Percentiles rank a stretch among this genome's conserved stretches.
Conservation (phyloP, 1,140 invertebrate species). For the Halyomorpha halys region DNA sequence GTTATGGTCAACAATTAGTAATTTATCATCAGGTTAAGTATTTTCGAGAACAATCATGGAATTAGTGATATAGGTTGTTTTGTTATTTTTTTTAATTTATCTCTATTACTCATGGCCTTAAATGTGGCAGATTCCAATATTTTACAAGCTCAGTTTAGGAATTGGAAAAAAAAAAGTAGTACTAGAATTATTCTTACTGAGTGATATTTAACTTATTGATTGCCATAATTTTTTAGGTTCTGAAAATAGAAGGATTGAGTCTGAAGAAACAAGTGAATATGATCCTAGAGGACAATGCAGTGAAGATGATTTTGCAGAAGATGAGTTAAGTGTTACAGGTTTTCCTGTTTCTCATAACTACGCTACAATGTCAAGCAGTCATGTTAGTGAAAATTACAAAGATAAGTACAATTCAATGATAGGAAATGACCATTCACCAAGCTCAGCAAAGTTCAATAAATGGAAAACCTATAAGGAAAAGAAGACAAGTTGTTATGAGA, state of each 20-base stretch:
- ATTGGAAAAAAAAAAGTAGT: no score
- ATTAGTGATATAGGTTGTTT: no score
- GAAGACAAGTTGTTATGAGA: constrained; percentile 40
- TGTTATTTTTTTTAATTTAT: no score
- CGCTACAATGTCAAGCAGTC: constrained; percentile 24
- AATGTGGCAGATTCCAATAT: no score
- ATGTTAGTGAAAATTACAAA: constrained; percentile 28
- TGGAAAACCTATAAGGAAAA: constrained; percentile 39
- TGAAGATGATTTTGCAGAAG: constrained; percentile 58
- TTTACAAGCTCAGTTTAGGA: no score
- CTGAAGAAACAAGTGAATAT: constrained; percentile 48
- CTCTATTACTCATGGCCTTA: no score
- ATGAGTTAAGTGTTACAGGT: constrained; percentile 46
- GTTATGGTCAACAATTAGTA: no score
- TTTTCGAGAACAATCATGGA: no score
- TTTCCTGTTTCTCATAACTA: constrained; percentile 37
- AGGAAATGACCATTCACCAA: constrained; percentile 31
- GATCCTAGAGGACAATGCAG: constrained; percentile 43
- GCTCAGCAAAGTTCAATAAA: constrained; percentile 31
- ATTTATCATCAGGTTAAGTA: no score
- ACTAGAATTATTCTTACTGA: no score
- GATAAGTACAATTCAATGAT: constrained; percentile 30
- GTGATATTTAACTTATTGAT: not conserved
- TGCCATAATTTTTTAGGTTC: constrained; percentile 29
- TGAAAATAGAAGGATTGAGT: constrained; percentile 34